Percentiles rank a stretch among this genome's conserved stretches.
Evolutionary conservation across 2,113 vertebrate genomes (phyloP).

Genomic region (Micronycteris hirsuta): DNA sequence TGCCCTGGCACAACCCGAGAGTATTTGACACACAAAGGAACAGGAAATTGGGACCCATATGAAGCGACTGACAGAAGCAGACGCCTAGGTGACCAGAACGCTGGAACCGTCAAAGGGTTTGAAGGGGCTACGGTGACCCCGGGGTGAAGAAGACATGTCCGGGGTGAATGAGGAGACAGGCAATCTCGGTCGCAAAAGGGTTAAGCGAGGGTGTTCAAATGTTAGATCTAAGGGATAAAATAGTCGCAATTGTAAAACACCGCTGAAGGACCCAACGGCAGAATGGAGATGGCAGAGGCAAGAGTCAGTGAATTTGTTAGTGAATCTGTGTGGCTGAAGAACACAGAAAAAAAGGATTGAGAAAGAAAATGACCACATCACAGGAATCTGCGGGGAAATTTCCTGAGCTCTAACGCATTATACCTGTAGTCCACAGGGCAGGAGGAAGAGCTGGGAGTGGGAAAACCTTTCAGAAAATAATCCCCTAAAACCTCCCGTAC

Average conservation of each 20-base stretch:
- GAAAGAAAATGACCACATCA: not conserved
- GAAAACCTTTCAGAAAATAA: not conserved
- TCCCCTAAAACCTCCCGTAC: not conserved
- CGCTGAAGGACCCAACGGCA: not conserved
- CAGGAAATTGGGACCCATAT: not conserved
- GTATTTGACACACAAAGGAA: not conserved
- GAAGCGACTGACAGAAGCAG: not conserved
- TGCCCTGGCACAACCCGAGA: too few relatives aligned
- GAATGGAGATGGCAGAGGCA: not conserved
- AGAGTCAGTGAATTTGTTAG: not conserved
- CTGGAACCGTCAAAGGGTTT: not conserved
- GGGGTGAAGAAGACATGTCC: not conserved
- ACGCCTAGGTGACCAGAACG: not conserved
- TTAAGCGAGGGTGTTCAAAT: not conserved
- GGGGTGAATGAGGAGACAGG: not conserved
- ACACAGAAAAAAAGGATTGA: too few relatives aligned
- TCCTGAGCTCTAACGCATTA: not conserved
- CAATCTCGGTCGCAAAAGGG: not conserved
- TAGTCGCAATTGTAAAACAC: not conserved
- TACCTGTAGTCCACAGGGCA: too few relatives aligned
- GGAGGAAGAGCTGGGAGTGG: not conserved
- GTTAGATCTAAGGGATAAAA: not conserved
- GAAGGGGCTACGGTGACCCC: not conserved
- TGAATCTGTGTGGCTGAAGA: too few relatives aligned
- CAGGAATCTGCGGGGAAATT: not conserved